Conservation (phyloP, 2,888 invertebrate species). For the Orchestes rusci region DNA sequence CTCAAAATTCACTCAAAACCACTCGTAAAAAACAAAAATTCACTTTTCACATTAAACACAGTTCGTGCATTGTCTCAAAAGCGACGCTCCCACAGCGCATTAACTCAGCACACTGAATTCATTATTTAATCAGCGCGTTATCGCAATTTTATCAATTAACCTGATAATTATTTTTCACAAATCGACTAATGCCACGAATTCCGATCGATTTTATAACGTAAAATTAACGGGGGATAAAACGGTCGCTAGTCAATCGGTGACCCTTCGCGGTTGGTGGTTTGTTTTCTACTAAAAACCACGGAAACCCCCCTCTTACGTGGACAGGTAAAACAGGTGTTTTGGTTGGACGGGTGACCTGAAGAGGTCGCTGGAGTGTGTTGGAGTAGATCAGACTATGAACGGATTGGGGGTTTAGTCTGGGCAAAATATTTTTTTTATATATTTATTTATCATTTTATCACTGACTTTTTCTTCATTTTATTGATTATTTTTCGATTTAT, state of each 20-base stretch:
- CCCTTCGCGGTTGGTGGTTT: constrained; percentile 15
- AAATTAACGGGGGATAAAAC: no score
- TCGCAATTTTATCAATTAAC: constrained; percentile 16
- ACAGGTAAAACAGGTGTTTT: constrained; percentile 23
- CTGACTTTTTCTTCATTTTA: no score
- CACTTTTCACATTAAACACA: constrained; percentile 1
- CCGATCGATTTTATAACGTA: no score
- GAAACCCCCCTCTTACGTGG: constrained; percentile 18
- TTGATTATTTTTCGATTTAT: no score
- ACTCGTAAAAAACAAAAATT: no score
- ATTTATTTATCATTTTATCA: no score
- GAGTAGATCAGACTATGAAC: neutral
- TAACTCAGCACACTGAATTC: constrained; percentile 15
- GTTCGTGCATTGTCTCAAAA: constrained; percentile 19
- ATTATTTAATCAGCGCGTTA: constrained; percentile 12
- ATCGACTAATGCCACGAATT: no score
- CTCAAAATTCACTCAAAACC: no score
- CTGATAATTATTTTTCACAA: no score
- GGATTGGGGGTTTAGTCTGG: neutral
- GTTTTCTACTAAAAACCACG: constrained; percentile 11
- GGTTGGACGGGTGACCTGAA: constrained; percentile 6
- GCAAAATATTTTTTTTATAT: no score
- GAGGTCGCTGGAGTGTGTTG: constrained; percentile 7
- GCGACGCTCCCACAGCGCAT: constrained; percentile 15
- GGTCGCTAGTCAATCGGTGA: no score